Conservation (phyloP, 2,113 vertebrate species). For the cattle (Bos taurus) region DNA sequence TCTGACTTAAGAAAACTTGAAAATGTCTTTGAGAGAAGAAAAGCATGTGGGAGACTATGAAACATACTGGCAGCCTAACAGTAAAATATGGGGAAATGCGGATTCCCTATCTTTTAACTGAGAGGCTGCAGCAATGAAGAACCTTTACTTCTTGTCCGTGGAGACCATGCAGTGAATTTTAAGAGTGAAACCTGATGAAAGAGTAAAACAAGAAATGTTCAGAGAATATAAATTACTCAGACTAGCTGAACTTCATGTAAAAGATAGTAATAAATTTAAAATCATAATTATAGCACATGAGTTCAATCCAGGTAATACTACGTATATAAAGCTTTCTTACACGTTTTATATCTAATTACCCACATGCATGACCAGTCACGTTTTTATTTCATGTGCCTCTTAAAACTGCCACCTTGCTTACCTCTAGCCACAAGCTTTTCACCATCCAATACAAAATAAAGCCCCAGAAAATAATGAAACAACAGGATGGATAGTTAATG, state of each 20-base stretch:
- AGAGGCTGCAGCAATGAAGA: neutral
- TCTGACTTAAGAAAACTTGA: neutral
- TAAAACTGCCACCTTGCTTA: constrained; percentile 16
- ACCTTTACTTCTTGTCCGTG: neutral
- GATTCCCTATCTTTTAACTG: neutral
- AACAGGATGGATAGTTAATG: neutral
- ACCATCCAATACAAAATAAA: neutral
- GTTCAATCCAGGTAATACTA: neutral
- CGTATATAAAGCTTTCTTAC: neutral
- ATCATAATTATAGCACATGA: neutral
- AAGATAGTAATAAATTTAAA: constrained; percentile 13
- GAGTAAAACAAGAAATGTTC: constrained; percentile 21
- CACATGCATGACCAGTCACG: neutral
- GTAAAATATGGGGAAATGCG: neutral
- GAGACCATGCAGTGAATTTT: constrained; percentile 35
- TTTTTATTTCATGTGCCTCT: constrained; percentile 17
- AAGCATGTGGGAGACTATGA: neutral
- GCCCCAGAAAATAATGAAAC: constrained; percentile 39
- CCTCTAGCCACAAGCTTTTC: neutral
- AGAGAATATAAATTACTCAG: constrained; percentile 40
- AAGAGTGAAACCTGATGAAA: constrained; percentile 42
- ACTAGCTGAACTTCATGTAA: neutral
- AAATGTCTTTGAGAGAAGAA: constrained; percentile 32
- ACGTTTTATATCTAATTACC: neutral
- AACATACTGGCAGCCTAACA: neutral